Conservation (phyloP, 1,140 invertebrate species). For the Liolophura sinensis region DNA sequence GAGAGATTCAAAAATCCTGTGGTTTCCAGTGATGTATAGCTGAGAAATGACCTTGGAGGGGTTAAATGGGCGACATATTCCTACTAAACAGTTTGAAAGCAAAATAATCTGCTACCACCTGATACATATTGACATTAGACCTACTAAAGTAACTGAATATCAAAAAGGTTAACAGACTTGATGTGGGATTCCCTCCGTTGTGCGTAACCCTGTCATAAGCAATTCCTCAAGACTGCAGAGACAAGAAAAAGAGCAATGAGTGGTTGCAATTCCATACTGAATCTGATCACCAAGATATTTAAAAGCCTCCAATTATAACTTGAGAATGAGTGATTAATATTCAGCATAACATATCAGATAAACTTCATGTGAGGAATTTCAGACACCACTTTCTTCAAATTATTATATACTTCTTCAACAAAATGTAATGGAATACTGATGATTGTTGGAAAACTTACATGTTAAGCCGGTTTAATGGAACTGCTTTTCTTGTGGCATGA, state of each 20-base stretch:
- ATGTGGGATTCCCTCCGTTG: slow-evolving; percentile 27
- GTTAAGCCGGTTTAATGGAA: slow-evolving; percentile 15
- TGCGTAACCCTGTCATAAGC: slow-evolving; percentile 31
- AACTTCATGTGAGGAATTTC: background rate
- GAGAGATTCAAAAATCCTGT: background rate
- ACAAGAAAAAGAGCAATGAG: slow-evolving; percentile 4
- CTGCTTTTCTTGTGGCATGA: slow-evolving; percentile 39
- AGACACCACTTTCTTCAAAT: background rate
- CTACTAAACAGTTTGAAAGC: background rate
- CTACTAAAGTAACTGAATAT: background rate
- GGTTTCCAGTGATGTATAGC: background rate
- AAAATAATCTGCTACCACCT: background rate
- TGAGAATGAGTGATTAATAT: background rate
- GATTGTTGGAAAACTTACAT: slow-evolving; percentile 7
- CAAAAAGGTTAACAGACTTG: slow-evolving; percentile 21
- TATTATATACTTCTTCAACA: background rate
- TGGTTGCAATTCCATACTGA: background rate
- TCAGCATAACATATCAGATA: background rate
- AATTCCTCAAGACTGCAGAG: slow-evolving; percentile 38
- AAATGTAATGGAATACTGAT: background rate
- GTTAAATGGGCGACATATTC: slow-evolving; percentile 1
- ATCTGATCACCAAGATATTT: background rate
- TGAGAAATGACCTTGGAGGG: background rate
- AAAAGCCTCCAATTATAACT: background rate
- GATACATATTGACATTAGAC: background rate